Conservation (phyloP, 2,797 vertebrate species). For the Denticeps clupeoides region DNA sequence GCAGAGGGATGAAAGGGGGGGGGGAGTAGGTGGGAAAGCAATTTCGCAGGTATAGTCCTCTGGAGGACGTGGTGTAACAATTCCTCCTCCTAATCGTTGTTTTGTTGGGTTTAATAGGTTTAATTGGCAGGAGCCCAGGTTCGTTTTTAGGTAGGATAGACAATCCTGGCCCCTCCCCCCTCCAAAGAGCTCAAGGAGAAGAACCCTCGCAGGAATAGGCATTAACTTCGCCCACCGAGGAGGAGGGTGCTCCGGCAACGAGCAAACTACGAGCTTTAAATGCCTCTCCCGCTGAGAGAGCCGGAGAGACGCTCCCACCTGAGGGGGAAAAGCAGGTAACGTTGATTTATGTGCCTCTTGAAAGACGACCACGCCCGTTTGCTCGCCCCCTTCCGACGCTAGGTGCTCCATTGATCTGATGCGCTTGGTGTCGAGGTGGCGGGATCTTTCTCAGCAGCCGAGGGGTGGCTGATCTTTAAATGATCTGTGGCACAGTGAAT, state of each 20-base stretch:
- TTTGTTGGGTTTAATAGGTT: conserved; percentile 67
- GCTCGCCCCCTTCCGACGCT: conserved; percentile 44
- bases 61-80: conserved; percentile 47
- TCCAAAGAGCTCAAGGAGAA: conserved; percentile 36
- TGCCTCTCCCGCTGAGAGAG: background rate
- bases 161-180: conserved; percentile 35
- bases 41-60: conserved; percentile 15
- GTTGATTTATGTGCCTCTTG: conserved; percentile 58
- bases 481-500: background rate
- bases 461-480: background rate
- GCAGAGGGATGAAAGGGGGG: no score
- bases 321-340: conserved; percentile 47
- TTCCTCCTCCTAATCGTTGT: conserved; percentile 60
- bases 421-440: background rate
- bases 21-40: background rate
- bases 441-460: no score
- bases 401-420: background rate
- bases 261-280: no score
- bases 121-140: conserved; percentile 61
- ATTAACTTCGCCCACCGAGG: conserved; percentile 31
- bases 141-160: conserved; percentile 28
- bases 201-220: conserved; percentile 41
- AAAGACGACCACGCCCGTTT: conserved; percentile 35
- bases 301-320: conserved; percentile 15
- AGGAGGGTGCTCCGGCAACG: no score